phyloP scores from a whole-genome alignment of 2,113 vertebrate species.

The Columba livia region DNA sequence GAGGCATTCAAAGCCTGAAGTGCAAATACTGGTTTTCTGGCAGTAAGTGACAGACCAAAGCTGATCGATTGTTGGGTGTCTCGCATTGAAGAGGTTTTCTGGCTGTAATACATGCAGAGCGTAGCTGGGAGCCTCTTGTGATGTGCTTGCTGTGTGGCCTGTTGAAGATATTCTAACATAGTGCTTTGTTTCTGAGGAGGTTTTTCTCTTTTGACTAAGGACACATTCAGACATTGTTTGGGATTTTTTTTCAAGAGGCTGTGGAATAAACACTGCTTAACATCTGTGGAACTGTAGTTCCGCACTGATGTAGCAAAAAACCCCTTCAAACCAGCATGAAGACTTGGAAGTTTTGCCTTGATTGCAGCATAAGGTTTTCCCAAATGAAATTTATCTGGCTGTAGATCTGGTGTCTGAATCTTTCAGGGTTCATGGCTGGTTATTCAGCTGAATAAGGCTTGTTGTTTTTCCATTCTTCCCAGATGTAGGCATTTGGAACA shows the following conservation, averaged over 20 bases:
- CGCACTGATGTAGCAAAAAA: not conserved
- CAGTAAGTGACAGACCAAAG: not conserved
- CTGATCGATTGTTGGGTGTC: not conserved
- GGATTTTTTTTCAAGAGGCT: not conserved
- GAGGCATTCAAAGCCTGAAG: not conserved
- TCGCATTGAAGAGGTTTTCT: not conserved
- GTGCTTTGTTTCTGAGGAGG: not conserved
- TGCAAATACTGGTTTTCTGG: not conserved
- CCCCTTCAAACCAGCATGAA: not conserved
- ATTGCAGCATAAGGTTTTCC: not conserved
- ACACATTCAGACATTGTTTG: not conserved
- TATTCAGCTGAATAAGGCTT: not conserved
- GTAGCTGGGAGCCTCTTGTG: not conserved
- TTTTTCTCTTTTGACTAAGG: not conserved
- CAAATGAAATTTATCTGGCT: not conserved
- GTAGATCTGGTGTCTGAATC: not conserved
- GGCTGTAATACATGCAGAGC: not conserved
- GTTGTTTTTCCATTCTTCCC: not conserved
- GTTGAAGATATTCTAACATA: not conserved
- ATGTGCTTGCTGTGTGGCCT: rapidly evolving
- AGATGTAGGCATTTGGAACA: not conserved
- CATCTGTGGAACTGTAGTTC: not conserved
- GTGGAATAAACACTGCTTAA: not conserved
- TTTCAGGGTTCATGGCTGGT: not conserved
- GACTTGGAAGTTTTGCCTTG: not conserved